These are phyloP conservation scores for Peromyscus nudipes DNA, from an alignment of 2,797 vertebrate genomes.

Conservation along the genomic window DNA sequence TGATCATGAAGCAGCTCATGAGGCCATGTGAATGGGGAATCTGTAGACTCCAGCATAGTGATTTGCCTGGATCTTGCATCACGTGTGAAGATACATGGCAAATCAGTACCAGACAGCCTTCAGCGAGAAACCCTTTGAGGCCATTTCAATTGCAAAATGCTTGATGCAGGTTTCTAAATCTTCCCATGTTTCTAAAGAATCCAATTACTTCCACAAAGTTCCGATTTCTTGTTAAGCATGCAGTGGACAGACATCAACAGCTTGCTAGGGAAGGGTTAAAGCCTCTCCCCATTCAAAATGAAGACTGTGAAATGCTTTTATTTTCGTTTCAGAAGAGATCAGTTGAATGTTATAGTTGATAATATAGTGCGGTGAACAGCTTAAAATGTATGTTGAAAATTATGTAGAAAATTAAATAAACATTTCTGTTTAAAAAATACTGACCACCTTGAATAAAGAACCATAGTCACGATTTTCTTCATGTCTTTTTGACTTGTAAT, in stretches of 20 bases:
- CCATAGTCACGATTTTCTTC: slow-evolving; percentile 32
- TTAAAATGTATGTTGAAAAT: slow-evolving; percentile 24
- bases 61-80: slow-evolving; percentile 46
- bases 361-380: neutral
- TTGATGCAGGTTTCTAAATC: neutral
- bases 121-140: neutral
- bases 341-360: slow-evolving; percentile 34
- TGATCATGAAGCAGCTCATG: neutral
- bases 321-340: slow-evolving; percentile 31
- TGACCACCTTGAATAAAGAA: neutral
- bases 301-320: slow-evolving; percentile 32
- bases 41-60: slow-evolving; percentile 19
- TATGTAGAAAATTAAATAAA: neutral
- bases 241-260: neutral
- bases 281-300: slow-evolving; percentile 52
- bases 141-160: neutral
- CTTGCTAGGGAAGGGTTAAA: slow-evolving; percentile 31
- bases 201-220: neutral
- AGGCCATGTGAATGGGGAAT: neutral
- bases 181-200: slow-evolving; percentile 13
- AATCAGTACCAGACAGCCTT: neutral
- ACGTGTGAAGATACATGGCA: neutral
- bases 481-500: slow-evolving; percentile 46
- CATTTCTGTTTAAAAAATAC: slow-evolving; percentile 56
- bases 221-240: slow-evolving; percentile 6